Evolutionary conservation across 2,888 invertebrate genomes (phyloP), one percentile per base, ranked within the genome.

Genomic region (Labia minor): DNA sequence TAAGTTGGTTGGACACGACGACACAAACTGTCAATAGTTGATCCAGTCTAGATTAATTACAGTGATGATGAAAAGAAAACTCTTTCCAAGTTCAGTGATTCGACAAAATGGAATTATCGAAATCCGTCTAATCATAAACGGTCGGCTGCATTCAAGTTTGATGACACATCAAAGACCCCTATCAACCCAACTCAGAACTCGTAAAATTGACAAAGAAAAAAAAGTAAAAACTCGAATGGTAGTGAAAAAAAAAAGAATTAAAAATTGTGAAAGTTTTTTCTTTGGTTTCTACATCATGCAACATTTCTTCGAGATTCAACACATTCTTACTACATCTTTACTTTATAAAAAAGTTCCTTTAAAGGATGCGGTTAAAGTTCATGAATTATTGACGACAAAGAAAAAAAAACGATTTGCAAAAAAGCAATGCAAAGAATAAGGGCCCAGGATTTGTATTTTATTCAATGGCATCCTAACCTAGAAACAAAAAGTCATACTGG

Each of bases 71-170:
- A 49, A 49, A 49, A 49, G 49, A 49, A n/a, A 49, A 49, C 49
- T 49, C 49, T n/a, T 49, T 49, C 49, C n/a, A 49, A 11, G 49
- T 49, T 49, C 49, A 49, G 49, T 49, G 49, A 49, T 8, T 49
- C 49, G 49, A 14, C 16, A 49, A 49, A 49, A 49, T 49, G 49
- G 49, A 49, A 49, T 49, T 49, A 49, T 49, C 49, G 49, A 49
- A 49, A 49, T 4, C 49, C 3, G 49, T 49, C 49, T 49, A 49
- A 49, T 49, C 49, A 49, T 49, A 49, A 49, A 49, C 49, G 49
- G 6, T 49, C 14, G 49, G 49, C 14, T 14, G 49, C 49, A 49
- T 49, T 16, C 49, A 49, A 49, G 49, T 49, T 49, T 49, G 49
- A 49, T 49, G 49, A 14, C 49, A 49, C 49, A 49, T 49, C 49